These are phyloP conservation scores for Lasioglossum morio DNA, from an alignment of 2,888 invertebrate species.

Conservation along the genomic window DNA sequence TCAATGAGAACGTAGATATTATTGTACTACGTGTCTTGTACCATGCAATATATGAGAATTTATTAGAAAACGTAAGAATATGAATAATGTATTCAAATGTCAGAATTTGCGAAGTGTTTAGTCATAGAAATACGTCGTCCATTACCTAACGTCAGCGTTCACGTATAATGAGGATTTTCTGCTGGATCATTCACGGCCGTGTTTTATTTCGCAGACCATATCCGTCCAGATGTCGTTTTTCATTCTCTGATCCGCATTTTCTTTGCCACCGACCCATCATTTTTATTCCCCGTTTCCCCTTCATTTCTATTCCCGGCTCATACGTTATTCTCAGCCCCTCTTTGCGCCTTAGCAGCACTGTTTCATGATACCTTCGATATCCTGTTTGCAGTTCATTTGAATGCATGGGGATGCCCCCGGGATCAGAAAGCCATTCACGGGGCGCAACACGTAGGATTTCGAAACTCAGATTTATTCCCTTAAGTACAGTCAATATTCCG, in stretches of 20 bases:
- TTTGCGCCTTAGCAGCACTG: conserved; percentile 34
- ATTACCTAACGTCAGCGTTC: background rate
- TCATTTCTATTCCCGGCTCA: conserved; percentile 46
- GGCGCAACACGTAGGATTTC: conserved; percentile 73
- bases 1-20: background rate
- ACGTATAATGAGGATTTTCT: background rate
- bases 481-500: conserved; percentile 68
- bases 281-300: conserved; percentile 21
- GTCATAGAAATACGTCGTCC: background rate
- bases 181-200: background rate
- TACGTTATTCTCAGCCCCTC: conserved; percentile 17
- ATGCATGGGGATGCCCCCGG: conserved; percentile 69
- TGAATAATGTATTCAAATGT: background rate
- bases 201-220: background rate
- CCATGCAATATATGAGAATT: background rate
- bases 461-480: conserved; percentile 72
- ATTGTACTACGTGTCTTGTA: background rate
- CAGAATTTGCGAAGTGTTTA: background rate
- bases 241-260: background rate
- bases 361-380: conserved; percentile 68
- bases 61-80: background rate
- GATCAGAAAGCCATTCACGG: conserved; percentile 66
- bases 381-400: conserved; percentile 73
- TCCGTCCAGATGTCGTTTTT: conserved; percentile 15
- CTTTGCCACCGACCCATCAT: conserved; percentile 11